These are phyloP conservation scores for Drosophila busckii DNA, from an alignment of 1,140 invertebrate genomes.

Conservation along the genomic window DNA sequence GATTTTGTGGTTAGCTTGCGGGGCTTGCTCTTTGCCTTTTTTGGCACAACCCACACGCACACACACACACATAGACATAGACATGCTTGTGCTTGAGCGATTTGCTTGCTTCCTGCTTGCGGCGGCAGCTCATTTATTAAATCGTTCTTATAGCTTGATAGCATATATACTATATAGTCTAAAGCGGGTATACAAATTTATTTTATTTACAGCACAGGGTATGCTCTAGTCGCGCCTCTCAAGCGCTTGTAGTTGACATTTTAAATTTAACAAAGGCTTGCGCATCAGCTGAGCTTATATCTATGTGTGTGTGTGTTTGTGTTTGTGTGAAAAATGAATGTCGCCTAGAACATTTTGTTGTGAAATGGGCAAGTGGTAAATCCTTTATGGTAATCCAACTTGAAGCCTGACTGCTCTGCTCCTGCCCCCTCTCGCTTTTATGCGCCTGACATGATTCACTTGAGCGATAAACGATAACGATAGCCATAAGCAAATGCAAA, in stretches of 20 bases:
- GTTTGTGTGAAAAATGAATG: slow-evolving; percentile 69
- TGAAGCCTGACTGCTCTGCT: slow-evolving; percentile 21
- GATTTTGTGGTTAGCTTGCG: slow-evolving; percentile 29
- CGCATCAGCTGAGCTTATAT: too few species aligned
- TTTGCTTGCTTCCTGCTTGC: slow-evolving; percentile 55
- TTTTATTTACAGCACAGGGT: neutral
- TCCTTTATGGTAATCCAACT: slow-evolving; percentile 76
- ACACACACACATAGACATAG: too few species aligned
- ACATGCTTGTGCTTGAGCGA: slow-evolving; percentile 30
- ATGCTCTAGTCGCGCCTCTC: neutral
- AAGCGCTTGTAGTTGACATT: slow-evolving; percentile 44
- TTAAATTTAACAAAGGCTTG: slow-evolving; percentile 62
- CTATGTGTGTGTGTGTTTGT: too few species aligned
- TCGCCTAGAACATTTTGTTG: slow-evolving; percentile 41
- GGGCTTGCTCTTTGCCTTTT: slow-evolving; percentile 30
- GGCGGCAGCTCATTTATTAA: slow-evolving; percentile 68
- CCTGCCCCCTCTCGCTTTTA: slow-evolving; percentile 36
- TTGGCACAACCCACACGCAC: too few species aligned
- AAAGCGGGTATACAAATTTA: neutral
- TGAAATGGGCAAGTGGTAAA: slow-evolving; percentile 25
- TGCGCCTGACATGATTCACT: slow-evolving; percentile 75
- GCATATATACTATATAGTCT: slow-evolving; percentile 2
- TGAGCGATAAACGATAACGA: slow-evolving; percentile 69
- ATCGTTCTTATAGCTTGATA: slow-evolving; percentile 26
- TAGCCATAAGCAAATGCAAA: slow-evolving; percentile 51